phyloP scores from a whole-genome alignment of 23 tunicate species.

The Styela clava region DNA sequence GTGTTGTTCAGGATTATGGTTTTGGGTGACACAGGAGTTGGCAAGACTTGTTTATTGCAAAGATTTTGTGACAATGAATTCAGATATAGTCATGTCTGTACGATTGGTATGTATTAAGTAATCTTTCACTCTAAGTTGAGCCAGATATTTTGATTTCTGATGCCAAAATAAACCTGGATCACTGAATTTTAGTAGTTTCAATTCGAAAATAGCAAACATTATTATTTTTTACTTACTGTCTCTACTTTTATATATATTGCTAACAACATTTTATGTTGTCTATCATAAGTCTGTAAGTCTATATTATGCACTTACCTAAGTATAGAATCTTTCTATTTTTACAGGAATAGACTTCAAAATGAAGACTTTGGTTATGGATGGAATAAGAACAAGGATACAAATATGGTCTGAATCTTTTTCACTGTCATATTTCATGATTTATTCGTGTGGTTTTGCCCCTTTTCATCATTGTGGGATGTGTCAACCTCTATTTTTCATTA shows the following conservation, averaged over 20 bases:
- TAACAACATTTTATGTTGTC: no score
- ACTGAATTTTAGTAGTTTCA: no score
- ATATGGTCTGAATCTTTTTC: conserved; percentile 38
- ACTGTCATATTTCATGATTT: neutral
- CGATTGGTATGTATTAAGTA: conserved; percentile 43
- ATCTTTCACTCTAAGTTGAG: no score
- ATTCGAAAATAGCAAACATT: no score
- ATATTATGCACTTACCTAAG: no score
- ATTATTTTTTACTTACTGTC: no score
- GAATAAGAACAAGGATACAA: conserved; percentile 65
- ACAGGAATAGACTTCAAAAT: conserved; percentile 75
- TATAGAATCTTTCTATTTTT: no score
- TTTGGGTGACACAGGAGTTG: conserved; percentile 82
- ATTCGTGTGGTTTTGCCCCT: no score
- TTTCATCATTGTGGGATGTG: no score
- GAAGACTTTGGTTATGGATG: conserved; percentile 52
- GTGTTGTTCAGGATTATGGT: conserved; percentile 66
- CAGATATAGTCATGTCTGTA: conserved; percentile 73
- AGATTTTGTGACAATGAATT: conserved; percentile 82
- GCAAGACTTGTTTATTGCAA: conserved; percentile 76
- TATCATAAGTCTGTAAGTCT: no score
- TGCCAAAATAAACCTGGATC: neutral
- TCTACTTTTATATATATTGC: no score
- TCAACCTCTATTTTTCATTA: no score
- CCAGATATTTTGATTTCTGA: neutral